These are phyloP conservation scores for Allacma fusca DNA, from an alignment of 2,888 invertebrate genomes.

Conservation along the genomic window DNA sequence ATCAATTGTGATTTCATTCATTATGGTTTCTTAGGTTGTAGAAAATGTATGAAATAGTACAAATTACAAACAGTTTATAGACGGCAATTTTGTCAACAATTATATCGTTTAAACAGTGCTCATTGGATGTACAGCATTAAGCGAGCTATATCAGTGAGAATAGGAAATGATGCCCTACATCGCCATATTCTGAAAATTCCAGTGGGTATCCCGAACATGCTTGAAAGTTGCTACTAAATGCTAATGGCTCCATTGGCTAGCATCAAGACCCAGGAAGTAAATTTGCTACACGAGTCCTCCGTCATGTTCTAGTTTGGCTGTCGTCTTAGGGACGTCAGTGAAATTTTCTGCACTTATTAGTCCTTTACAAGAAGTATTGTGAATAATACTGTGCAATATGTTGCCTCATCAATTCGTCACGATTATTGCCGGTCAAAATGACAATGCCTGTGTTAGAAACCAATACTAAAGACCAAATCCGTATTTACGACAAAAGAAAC, in stretches of 20 bases:
- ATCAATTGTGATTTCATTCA: no score
- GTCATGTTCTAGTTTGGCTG: conserved; percentile 73
- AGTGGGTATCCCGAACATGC: conserved; percentile 72
- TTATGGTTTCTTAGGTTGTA: no score
- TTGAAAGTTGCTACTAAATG: conserved; percentile 76
- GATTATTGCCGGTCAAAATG: no score
- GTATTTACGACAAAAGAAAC: no score
- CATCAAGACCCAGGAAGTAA: conserved; percentile 57
- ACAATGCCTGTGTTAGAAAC: no score
- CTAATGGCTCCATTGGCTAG: conserved; percentile 73
- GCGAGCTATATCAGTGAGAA: conserved; percentile 54
- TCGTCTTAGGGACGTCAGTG: conserved; percentile 56
- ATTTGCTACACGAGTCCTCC: conserved; percentile 57
- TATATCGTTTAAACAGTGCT: conserved; percentile 45
- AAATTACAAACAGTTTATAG: no score
- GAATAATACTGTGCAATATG: no score
- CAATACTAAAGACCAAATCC: no score
- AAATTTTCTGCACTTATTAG: conserved; percentile 57
- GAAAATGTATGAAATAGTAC: no score
- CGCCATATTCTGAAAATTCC: conserved; percentile 67
- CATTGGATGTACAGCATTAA: conserved; percentile 61
- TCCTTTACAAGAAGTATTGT: conserved; percentile 60
- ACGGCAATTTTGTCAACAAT: no score
- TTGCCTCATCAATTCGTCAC: no score
- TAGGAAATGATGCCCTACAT: conserved; percentile 45